Evolutionary conservation across 2,888 invertebrate species (phyloP).

Genomic region (Mesoligia furuncula): DNA sequence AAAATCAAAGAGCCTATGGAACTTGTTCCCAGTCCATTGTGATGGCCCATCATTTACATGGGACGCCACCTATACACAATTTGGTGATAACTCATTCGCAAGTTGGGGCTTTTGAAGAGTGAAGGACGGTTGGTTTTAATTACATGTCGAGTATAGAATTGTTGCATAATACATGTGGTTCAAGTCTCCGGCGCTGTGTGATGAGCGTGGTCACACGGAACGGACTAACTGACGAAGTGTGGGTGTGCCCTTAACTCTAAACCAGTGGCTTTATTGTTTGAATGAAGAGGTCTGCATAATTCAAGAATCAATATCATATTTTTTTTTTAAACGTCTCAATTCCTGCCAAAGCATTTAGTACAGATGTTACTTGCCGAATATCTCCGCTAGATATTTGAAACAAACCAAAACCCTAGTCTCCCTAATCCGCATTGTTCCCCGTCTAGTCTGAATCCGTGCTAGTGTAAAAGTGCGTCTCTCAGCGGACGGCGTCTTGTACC

Average conservation of each 20-base stretch:
- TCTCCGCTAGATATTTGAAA: conserved; percentile 4
- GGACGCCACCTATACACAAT: conserved; percentile 84
- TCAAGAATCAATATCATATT: not conserved
- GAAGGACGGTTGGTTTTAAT: conserved; percentile 65
- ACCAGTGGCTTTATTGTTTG: not conserved
- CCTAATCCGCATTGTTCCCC: conserved; percentile 50
- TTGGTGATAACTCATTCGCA: conserved; percentile 76
- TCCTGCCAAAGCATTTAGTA: not conserved
- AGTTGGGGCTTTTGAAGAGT: conserved; percentile 76
- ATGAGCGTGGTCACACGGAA: conserved; percentile 28
- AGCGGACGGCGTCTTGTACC: conserved; percentile 79
- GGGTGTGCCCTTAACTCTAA: not conserved
- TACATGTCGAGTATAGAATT: conserved; percentile 60
- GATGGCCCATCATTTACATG: conserved; percentile 87
- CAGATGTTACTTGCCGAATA: not conserved
- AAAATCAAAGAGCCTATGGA: conserved; percentile 87
- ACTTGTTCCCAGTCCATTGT: conserved; percentile 86
- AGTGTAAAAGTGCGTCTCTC: conserved; percentile 74
- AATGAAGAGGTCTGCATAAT: not conserved
- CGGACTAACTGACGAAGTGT: not conserved
- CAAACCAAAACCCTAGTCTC: conserved; percentile 29
- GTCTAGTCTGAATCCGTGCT: conserved; percentile 54
- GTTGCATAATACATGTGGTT: conserved; percentile 56
- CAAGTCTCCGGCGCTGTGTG: conserved; percentile 9
- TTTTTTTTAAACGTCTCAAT: not conserved